Evolutionary conservation across 1,140 invertebrate genomes (phyloP).

Genomic region (Kradibia gibbosae): DNA sequence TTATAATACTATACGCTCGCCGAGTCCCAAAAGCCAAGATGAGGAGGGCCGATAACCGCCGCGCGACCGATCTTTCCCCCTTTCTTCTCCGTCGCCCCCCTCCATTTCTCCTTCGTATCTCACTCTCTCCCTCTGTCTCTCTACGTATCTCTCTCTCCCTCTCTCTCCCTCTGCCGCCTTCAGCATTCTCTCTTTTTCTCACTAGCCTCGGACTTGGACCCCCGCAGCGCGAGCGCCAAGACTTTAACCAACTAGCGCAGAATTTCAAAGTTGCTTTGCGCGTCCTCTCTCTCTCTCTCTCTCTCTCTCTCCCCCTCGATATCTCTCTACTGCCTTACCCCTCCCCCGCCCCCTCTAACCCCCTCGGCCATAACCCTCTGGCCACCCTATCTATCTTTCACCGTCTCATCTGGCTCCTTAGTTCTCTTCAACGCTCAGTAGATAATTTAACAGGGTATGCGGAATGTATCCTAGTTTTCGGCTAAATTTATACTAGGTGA

Average conservation of each 20-base stretch:
- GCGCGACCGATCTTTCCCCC: slow-evolving; percentile 42
- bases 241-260: slow-evolving; percentile 59
- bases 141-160: slow-evolving; percentile 39
- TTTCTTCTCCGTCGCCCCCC: neutral
- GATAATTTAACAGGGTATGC: slow-evolving; percentile 37
- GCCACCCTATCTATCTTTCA: neutral
- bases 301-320: neutral
- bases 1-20: slow-evolving; percentile 62
- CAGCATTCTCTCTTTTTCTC: slow-evolving; percentile 52
- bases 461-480: slow-evolving; percentile 39
- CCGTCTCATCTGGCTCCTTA: neutral
- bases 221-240: slow-evolving; percentile 61
- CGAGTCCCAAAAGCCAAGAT: slow-evolving; percentile 65
- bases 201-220: slow-evolving; percentile 58
- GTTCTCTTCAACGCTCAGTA: slow-evolving; percentile 4
- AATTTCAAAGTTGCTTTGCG: slow-evolving; percentile 59
- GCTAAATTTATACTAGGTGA: slow-evolving; percentile 38
- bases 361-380: neutral
- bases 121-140: slow-evolving; percentile 1
- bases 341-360: neutral
- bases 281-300: neutral
- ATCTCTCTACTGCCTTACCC: neutral
- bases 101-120: neutral
- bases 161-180: slow-evolving; percentile 5
- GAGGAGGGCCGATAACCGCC: slow-evolving; percentile 69